These are phyloP conservation scores for Brachynemurus nebulosus DNA, from an alignment of 2,888 invertebrate genomes.

Conservation along the genomic window DNA sequence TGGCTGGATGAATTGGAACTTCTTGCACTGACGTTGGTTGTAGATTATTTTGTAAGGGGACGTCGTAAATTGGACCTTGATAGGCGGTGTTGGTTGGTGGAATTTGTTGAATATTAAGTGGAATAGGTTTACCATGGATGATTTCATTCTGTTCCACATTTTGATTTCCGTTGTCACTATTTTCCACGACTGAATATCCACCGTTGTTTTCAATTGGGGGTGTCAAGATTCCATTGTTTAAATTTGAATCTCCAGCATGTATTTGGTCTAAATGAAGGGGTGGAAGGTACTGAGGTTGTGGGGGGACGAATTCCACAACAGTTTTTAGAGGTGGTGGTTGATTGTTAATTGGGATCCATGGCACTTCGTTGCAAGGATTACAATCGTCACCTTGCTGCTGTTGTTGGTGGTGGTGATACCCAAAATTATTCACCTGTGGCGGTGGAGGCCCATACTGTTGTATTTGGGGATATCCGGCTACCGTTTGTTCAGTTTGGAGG, in stretches of 20 bases:
- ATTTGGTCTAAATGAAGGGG: no score
- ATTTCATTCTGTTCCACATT: no score
- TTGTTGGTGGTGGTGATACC: constrained; percentile 12
- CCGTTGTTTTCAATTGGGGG: neutral
- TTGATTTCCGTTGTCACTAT: no score
- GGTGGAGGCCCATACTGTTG: constrained; percentile 21
- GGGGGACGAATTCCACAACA: constrained; percentile 24
- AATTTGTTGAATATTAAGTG: constrained; percentile 10
- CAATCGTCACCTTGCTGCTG: constrained; percentile 36
- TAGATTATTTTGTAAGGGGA: neutral
- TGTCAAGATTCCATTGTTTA: neutral
- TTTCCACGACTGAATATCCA: no score
- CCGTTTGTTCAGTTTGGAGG: constrained; percentile 11
- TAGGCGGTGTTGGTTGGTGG: no score
- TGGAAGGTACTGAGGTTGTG: constrained; percentile 5
- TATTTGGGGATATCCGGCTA: no score
- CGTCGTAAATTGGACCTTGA: neutral
- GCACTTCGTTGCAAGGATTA: constrained; percentile 63
- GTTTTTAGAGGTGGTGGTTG: constrained; percentile 22
- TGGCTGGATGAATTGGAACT: neutral
- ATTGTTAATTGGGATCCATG: constrained; percentile 61
- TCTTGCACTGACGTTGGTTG: neutral
- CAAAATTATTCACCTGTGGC: constrained; percentile 13
- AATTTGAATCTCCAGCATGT: neutral
- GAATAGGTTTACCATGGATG: no score